These are phyloP conservation scores for Odocoileus hemionus DNA, from an alignment of 2,113 vertebrate genomes.

Conservation along the genomic window DNA sequence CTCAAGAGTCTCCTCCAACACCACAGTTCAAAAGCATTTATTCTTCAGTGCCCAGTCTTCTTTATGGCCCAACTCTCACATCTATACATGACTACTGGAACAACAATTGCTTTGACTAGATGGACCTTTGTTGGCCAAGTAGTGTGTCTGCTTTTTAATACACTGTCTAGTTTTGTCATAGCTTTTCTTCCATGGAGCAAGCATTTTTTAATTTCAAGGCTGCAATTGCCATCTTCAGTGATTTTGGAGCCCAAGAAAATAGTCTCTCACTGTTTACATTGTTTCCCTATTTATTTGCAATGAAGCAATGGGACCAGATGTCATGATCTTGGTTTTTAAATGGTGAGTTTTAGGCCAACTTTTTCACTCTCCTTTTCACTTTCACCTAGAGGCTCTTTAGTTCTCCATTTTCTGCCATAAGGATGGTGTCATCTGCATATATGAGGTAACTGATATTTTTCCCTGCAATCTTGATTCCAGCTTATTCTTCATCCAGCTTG, in stretches of 20 bases:
- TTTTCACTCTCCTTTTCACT: neutral
- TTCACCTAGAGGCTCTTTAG: neutral
- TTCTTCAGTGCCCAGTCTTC: neutral
- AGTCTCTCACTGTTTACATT: neutral
- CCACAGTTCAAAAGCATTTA: neutral
- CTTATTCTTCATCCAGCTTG: neutral
- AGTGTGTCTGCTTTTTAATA: neutral
- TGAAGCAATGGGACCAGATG: rapidly evolving
- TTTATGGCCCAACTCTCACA: neutral
- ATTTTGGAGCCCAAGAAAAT: neutral
- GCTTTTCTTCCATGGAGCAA: neutral
- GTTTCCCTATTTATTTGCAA: neutral
- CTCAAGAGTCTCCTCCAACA: neutral
- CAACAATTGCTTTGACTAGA: neutral
- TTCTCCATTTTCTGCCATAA: neutral
- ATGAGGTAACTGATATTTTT: neutral
- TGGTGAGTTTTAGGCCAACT: neutral
- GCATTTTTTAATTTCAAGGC: neutral
- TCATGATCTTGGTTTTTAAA: neutral
- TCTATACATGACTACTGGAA: neutral
- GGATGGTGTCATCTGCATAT: neutral
- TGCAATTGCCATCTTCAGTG: neutral
- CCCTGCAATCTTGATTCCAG: neutral
- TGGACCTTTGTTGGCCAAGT: neutral
- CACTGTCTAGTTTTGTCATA: neutral